Conservation (phyloP, 2,888 invertebrate genomes). For the Pecten maximus region DNA sequence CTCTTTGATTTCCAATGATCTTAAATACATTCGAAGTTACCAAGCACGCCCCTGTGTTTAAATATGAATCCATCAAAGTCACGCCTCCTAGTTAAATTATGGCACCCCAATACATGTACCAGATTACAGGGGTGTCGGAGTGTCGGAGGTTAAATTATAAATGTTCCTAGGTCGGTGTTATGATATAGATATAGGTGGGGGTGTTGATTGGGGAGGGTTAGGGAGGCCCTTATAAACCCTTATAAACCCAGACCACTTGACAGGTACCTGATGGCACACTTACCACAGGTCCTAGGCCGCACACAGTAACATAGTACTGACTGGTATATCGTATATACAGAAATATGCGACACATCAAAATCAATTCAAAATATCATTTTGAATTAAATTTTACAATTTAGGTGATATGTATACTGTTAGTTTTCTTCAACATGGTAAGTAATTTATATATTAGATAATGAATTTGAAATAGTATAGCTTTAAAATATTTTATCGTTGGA, state of each 20-base stretch:
- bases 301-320: neutral
- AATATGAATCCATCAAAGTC: no score
- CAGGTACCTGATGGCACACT: neutral
- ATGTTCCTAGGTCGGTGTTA: neutral
- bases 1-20: no score
- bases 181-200: neutral
- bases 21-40: no score
- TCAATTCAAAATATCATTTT: neutral
- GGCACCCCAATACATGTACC: neutral
- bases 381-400: neutral
- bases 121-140: neutral
- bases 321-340: neutral
- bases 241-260: neutral
- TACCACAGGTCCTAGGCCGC: neutral
- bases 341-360: neutral
- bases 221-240: neutral
- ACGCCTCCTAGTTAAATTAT: no score
- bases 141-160: neutral
- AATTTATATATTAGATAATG: no score
- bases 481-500: no score
- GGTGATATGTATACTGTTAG: neutral
- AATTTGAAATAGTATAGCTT: no score
- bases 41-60: no score
- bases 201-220: neutral
- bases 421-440: no score